Evolutionary conservation across 2,888 invertebrate genomes (phyloP), one percentile per base, ranked within the genome.

Genomic region (Thereva nobilitata): DNA sequence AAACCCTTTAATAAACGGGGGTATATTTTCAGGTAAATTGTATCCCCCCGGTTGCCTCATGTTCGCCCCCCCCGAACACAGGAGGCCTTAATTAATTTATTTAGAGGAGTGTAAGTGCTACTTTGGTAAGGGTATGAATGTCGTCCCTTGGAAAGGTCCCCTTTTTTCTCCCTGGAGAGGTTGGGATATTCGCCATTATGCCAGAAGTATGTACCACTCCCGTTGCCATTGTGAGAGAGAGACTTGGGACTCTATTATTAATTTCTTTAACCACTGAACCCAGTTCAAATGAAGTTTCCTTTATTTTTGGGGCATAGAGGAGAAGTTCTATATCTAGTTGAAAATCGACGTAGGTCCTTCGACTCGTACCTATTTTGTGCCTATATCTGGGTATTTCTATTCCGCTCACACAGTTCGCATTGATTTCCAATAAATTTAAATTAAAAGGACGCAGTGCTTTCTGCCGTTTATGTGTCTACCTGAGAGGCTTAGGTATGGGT

Each of bases 351-450:
- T 23, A 23, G 23, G 23, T 23, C 23, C 23, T 23, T 23, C 23
- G 23, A 23, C 23, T 2, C 2, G n/a, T n/a, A n/a, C 23, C 23
- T 23, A 23, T 23, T 23, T 23, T 23, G 23, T 2, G 23, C 23
- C 23, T 23, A 23, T 23, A 23, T 23, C 23, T 23, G 23, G 23
- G 23, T 23, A 23, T 23, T 23, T 23, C 23, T 23, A 23, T 23
- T 23, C 23, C 23, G 23, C 12, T 35, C 59, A 9, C 40, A 59
- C 34, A 23, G 23, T 23, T n/a, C 6, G 5, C n/a, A 9, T 47
- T 7, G 38, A 34, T 12, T n/a, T 34, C 3, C 49, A 38, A 61
- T 61, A 61, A 61, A 61, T 61, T 61, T 49, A 61, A 61, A 61
- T 61, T 5, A 41, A 45, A 50, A 50, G n/a, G 23, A 34, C 41